These are phyloP conservation scores for Agrotis ipsilon DNA, from an alignment of 2,888 invertebrate genomes.

Conservation along the genomic window DNA sequence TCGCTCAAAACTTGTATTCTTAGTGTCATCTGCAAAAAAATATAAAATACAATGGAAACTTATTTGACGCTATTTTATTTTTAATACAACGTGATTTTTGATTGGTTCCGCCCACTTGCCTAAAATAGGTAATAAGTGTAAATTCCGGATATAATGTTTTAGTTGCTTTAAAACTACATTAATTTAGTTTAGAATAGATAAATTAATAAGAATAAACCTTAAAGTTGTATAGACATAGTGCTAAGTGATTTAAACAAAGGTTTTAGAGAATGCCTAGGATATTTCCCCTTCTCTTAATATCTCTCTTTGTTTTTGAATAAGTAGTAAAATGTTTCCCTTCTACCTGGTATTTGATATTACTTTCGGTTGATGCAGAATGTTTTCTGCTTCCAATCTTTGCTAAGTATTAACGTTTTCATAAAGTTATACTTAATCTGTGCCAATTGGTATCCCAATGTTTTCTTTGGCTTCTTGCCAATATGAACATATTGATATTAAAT, in stretches of 20 bases:
- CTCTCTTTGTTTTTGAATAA: too few species aligned
- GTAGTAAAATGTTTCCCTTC: background rate
- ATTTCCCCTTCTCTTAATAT: too few species aligned
- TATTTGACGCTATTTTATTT: slow-evolving; percentile 19
- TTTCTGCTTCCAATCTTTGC: background rate
- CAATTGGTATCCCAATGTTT: background rate
- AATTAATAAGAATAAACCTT: too few species aligned
- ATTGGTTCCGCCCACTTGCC: slow-evolving; percentile 13
- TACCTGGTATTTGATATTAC: background rate
- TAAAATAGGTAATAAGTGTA: background rate
- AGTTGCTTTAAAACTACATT: background rate
- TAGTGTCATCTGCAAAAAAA: slow-evolving; percentile 41
- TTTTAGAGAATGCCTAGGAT: too few species aligned
- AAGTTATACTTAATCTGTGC: too few species aligned
- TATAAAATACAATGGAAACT: slow-evolving; percentile 19
- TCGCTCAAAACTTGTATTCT: slow-evolving; percentile 43
- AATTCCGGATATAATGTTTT: slow-evolving; percentile 1
- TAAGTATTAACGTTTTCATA: background rate
- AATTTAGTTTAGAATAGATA: too few species aligned
- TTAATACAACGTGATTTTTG: slow-evolving; percentile 10
- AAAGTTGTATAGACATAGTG: too few species aligned
- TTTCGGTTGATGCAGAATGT: background rate
- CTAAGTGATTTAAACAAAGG: too few species aligned
- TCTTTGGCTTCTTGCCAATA: background rate
- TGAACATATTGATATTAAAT: background rate